Percentiles rank a stretch among this genome's conserved stretches.
Evolutionary conservation across 2,888 invertebrate species (phyloP).

Genomic region (Drosophila merina): DNA sequence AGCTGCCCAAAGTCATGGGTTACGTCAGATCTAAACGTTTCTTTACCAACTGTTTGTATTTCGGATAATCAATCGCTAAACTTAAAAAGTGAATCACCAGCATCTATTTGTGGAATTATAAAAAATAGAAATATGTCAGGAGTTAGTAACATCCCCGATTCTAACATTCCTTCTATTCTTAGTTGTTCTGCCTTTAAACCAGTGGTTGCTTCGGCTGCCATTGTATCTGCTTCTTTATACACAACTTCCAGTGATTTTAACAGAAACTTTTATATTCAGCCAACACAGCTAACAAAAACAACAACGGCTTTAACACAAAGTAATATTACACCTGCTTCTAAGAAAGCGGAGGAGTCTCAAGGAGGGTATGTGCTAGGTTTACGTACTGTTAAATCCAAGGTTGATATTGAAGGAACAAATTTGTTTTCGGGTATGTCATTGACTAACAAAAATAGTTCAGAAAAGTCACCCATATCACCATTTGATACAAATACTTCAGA

Average conservation of each 20-base stretch:
- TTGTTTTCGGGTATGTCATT: background rate
- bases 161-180: conserved; percentile 66
- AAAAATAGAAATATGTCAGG: conserved; percentile 48
- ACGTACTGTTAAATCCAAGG: conserved; percentile 26
- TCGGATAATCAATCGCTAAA: conserved; percentile 38
- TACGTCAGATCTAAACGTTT: conserved; percentile 82
- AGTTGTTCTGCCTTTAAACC: conserved; percentile 78
- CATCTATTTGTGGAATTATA: conserved; percentile 21
- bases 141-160: conserved; percentile 36
- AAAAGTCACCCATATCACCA: conserved; percentile 11
- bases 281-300: conserved; percentile 48
- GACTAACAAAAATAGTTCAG: conserved; percentile 4
- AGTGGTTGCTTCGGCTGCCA: conserved; percentile 65
- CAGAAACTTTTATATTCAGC: conserved; percentile 42
- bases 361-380: conserved; percentile 42
- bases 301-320: conserved; percentile 62
- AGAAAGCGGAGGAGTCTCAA: conserved; percentile 31
- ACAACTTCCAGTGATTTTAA: conserved; percentile 58
- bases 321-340: conserved; percentile 44
- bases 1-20: conserved; percentile 87
- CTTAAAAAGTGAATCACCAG: conserved; percentile 44
- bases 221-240: conserved; percentile 65
- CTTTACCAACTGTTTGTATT: conserved; percentile 22
- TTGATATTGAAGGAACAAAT: conserved; percentile 28
- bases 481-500: conserved; percentile 14